Conservation (phyloP, 2,888 invertebrate genomes). For the Craniophora ligustri region DNA sequence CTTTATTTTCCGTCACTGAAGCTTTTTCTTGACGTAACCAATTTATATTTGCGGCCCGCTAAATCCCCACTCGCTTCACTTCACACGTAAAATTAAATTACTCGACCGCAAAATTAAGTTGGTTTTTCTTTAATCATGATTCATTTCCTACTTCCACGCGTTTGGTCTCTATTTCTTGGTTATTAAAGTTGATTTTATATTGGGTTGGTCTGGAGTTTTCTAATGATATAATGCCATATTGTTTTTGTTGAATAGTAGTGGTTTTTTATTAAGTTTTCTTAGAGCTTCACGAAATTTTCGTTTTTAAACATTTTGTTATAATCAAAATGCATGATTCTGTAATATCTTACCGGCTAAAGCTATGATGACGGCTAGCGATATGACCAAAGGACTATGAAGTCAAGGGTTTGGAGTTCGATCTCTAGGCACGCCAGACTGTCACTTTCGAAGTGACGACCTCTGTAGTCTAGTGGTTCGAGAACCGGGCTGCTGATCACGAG, state of each 20-base stretch:
- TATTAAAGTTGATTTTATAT: constrained; percentile 43
- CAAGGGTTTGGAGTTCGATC: no score
- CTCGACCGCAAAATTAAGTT: constrained; percentile 40
- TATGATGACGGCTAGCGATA: no score
- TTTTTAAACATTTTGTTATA: constrained; percentile 28
- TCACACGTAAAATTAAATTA: constrained; percentile 44
- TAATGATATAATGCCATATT: constrained; percentile 62
- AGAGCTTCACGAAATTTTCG: constrained; percentile 43
- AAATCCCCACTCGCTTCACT: constrained; percentile 6
- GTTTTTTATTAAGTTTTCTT: constrained; percentile 59
- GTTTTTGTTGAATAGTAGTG: constrained; percentile 63
- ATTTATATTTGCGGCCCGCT: constrained; percentile 49
- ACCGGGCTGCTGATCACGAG: no score
- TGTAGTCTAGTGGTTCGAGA: no score
- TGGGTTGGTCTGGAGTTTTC: constrained; percentile 31
- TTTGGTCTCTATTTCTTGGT: constrained; percentile 46
- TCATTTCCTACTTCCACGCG: constrained; percentile 49
- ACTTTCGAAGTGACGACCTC: no score
- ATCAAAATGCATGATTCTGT: constrained; percentile 7
- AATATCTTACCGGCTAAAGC: no score
- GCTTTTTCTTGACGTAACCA: constrained; percentile 62
- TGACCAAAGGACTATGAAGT: no score
- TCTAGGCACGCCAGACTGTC: no score
- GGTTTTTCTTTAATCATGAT: constrained; percentile 59
- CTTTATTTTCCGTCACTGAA: constrained; percentile 67